Evolutionary conservation across 2,113 vertebrate species (phyloP), one percentile per base, ranked within the genome.

Genomic region (Microcebus griseorufus): DNA sequence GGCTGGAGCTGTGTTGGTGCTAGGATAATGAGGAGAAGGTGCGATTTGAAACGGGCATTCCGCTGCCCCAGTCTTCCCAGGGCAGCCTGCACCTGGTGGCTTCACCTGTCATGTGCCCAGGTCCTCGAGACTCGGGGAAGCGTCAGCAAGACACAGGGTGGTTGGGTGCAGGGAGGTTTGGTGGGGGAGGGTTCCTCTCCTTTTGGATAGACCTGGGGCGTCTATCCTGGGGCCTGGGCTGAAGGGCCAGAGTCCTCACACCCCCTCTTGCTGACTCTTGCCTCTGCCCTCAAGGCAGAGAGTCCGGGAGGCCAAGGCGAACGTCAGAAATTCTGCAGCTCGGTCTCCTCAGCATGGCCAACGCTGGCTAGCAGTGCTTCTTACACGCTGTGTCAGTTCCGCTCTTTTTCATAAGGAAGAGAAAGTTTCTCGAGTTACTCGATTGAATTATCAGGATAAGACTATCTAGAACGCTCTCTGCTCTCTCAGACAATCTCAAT

Each of bases 181-280:
- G 2, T 2, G 3, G 29, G 14, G 6, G 10, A 4, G 10, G 7
- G 13, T 0, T 23, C n/a, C 16, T 8, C 13, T 37, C 14, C 34
- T 55, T 42, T 37, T 42, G 8, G 34, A 27, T 29, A 12, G 13
- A 13, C 70, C 48, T 48, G 48, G 48, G 48, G 48, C 1, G 48
- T 48, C 48, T 48, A 48, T 48, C 48, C 48, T 12, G 42, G 67
- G 65, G 42, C 25, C 7, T 6, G 18, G 17, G 20, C 45, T n/a
- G 37, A 34, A 39, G 67, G 9, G 0, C 23, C 55, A 42, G 65
- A 29, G 42, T 39, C n/a, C 65, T 84, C 55, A 5, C 42, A 13
- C 4, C 9, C 9, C 76, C 39, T 27, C n/a, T 32, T 23, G 0
- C 10, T 18, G 58, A 37, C n/a, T 42, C n/a, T 81, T 9, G 27